Base-by-base conservation (phyloP, 1,140 invertebrate species). In the Drosophila sucinea region DNA sequence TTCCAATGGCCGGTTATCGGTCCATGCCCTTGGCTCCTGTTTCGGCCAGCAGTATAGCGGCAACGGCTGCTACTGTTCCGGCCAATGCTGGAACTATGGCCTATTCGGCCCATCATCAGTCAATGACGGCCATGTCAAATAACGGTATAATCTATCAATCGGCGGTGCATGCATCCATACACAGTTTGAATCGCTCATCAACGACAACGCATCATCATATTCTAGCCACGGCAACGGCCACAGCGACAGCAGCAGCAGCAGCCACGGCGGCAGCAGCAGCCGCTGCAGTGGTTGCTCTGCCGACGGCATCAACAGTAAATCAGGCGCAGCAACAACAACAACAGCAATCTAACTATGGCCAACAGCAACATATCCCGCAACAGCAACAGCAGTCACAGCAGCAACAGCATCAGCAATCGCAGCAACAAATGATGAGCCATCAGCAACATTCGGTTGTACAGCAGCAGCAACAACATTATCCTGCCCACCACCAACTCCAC, bases 141-240 rank as follows among this genome's bases (percentile, higher is more conserved):
- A 91, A 91, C 64, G 90, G 90, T 87, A 91, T 91, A 84, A 91
- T 91, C 72, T 91, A 91, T 91, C 90, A 91, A 77, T 91, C 90
- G 78, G 90, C 90, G 74, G 90, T 90, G 76, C 90, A 91, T 75
- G 90, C 90, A 75, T 91, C 90, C 57, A 91, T 91, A 69, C 90
- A 91, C 77, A 90, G 87, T 69, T 82, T 91, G 70, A 91, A 90
- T 64, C 85, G 84, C 56, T 84, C 84, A 76, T 71, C 86, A 77
- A 77, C 73, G 11, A 85, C 85, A 55, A 90, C 74, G 68, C 90
- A 91, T 90, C 87, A 90, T 90, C 87, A 90, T 44, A 90, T 91
- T 82, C 60, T 90, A 79, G 82, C 90, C 61, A 77, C 90, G 51
- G 73, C 89, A 58, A 85, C 87, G 30, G 75, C 84, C 30, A 84